phyloP scores from a whole-genome alignment of 2,888 invertebrate species.

The Chrysopilus asiliformis region DNA sequence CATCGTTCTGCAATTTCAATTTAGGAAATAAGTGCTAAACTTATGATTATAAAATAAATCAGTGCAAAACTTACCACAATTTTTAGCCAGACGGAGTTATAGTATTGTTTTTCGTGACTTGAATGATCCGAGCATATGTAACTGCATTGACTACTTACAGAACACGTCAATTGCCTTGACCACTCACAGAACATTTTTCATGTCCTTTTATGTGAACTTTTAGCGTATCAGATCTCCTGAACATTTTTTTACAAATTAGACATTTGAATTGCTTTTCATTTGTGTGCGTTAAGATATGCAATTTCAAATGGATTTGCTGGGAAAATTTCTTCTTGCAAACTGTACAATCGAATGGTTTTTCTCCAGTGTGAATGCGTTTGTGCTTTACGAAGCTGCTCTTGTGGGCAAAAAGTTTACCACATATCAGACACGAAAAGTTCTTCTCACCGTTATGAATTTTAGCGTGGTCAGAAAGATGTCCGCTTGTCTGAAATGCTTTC shows the following conservation, averaged over 20 bases:
- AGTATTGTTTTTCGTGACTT: no score
- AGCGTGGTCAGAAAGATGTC: slow-evolving; percentile 10
- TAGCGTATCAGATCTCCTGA: slow-evolving; percentile 9
- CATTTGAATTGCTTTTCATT: slow-evolving; percentile 11
- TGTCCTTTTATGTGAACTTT: slow-evolving; percentile 8
- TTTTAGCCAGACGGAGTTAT: no score
- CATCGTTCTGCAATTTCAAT: no score
- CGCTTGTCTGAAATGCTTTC: slow-evolving; percentile 10
- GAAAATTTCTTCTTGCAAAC: slow-evolving; percentile 9
- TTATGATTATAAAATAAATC: no score
- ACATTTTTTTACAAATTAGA: slow-evolving; percentile 10
- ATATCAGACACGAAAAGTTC: slow-evolving; percentile 7
- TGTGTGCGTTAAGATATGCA: slow-evolving; percentile 10
- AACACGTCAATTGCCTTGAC: no score
- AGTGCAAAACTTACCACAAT: no score
- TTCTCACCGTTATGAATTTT: slow-evolving; percentile 9
- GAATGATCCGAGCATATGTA: no score
- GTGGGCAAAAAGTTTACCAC: slow-evolving; percentile 9
- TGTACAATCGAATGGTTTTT: slow-evolving; percentile 7
- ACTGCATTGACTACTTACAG: no score
- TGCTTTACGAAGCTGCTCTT: slow-evolving; percentile 11
- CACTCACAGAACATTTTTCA: no score
- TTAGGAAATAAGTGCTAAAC: no score
- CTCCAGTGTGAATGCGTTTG: slow-evolving; percentile 8
- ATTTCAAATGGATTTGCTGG: slow-evolving; percentile 7